Base-by-base conservation (phyloP, 2,888 invertebrate genomes). In the Carpatolechia fugitivella region DNA sequence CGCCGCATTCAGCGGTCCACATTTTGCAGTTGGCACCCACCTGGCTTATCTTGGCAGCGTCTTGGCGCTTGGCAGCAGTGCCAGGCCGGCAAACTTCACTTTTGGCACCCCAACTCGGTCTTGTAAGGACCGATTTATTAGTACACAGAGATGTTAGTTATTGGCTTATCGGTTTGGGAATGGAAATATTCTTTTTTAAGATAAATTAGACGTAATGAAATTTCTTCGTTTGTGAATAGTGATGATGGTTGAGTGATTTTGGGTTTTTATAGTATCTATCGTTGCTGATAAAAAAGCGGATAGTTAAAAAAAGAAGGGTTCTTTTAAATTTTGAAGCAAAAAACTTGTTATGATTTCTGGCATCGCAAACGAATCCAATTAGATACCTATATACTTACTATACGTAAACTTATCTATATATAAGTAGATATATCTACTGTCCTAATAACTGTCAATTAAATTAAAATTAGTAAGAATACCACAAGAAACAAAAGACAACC, bases 51-150 rank as follows among this genome's bases (percentile, higher is more conserved):
- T 74, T 74, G 80, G 80, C 80, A 78, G 56, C 60, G 64, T 64
- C 60, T 64, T 69, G 31, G 31, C 40, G 29, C n/a, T 31, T 41
- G 41, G 52, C 51, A 38, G 16, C 41, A 13, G 1, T 44, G 47
- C 51, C 36, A 46, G 20, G 11, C 46, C 24, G 24, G 35, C 53
- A 46, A 41, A 24, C 47, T 41, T 24, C 64, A 75, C 71, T 80
- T 77, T 85, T 85, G 85, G 85, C 84, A 83, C 63, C 73, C 62
- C 72, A 62, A 62, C 68, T 76, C 73, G 63, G 75, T 77, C 74
- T 76, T 74, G 69, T 74, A 68, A 65, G 68, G 66, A 70, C 66
- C 68, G 72, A 80, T 78, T 78, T 74, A 78, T 71, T 69, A 33
- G 33, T 31, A 48, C 20, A 44, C 44, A 29, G 13, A 14, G 38